Evolutionary conservation across 2,113 vertebrate species (phyloP), one percentile per base, ranked within the genome.

Genomic region (Chaenogobius annularis): DNA sequence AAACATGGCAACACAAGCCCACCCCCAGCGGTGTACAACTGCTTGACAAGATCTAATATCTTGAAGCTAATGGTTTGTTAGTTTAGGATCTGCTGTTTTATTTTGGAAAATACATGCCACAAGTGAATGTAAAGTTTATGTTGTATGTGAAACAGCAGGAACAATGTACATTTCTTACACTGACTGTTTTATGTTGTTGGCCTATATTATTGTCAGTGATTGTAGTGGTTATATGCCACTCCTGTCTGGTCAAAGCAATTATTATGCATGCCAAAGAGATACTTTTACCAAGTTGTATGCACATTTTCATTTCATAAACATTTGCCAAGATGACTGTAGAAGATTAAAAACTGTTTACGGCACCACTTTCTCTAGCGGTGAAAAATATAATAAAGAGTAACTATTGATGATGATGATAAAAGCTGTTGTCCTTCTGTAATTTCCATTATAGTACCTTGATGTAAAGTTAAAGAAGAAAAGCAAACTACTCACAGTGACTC

Each of bases 241-340:
- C 65, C 19, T 82, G 78, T 87, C 78, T 85, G 77, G 83, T 89
- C 55, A 0, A 80, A 85, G 70, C 63, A 62, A 76, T 83, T 86
- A 86, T 79, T 83, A 85, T 93, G 93, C 93, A 94, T 94, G 93
- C 90, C 92, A 94, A 93, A 94, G 91, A 92, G 35, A 87, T 69
- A 80, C 58, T 78, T 83, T 73, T 82, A 79, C 80, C 67, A 78
- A 77, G 72, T 89, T 67, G 68, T 86, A 86, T 87, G 83, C 78
- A 90, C 79, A 89, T 85, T 83, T 91, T 80, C 83, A 87, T 87
- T 86, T 87, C 26, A 83, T 78, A 70, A 84, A 89, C 78, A 82
- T 68, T 77, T 83, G 71, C 83, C 81, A 85, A 80, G 78, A 74
- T 81, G 58, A 82, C 31, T 75, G 70, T 87, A 80, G 74, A 77